Conservation (phyloP, 2,797 vertebrate genomes). For the Aulostomus chinensis region DNA sequence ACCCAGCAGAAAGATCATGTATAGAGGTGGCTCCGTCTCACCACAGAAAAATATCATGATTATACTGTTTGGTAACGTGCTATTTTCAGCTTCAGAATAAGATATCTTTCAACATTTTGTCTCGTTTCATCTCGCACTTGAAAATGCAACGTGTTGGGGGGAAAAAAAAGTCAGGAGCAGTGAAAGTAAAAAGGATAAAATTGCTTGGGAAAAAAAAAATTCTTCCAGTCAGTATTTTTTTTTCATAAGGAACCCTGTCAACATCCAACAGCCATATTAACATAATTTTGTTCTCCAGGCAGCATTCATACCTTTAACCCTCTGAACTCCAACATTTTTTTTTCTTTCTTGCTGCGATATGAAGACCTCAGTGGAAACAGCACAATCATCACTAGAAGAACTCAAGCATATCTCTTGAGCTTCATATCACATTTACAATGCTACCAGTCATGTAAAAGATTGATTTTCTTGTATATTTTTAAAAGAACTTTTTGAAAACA, state of each 20-base stretch:
- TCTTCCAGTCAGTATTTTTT: neutral
- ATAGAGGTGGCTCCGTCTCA: neutral
- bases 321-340: too few relatives aligned
- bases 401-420: too few relatives aligned
- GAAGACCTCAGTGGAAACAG: too few relatives aligned
- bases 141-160: too few relatives aligned
- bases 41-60: neutral
- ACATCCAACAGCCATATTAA: neutral
- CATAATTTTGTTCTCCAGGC: neutral
- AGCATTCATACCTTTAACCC: neutral
- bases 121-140: too few relatives aligned
- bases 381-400: too few relatives aligned
- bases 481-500: too few relatives aligned
- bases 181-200: neutral
- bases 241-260: slow-evolving; percentile 12
- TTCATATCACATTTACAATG: too few relatives aligned
- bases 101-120: neutral
- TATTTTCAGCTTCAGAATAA: neutral
- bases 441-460: too few relatives aligned
- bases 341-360: too few relatives aligned
- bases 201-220: neutral
- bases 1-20: too few relatives aligned
- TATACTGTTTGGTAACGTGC: neutral
- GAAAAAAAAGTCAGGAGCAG: neutral
- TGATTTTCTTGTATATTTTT: too few relatives aligned